These are phyloP conservation scores for Tyria jacobaeae DNA, from an alignment of 2,888 invertebrate species.

Conservation along the genomic window DNA sequence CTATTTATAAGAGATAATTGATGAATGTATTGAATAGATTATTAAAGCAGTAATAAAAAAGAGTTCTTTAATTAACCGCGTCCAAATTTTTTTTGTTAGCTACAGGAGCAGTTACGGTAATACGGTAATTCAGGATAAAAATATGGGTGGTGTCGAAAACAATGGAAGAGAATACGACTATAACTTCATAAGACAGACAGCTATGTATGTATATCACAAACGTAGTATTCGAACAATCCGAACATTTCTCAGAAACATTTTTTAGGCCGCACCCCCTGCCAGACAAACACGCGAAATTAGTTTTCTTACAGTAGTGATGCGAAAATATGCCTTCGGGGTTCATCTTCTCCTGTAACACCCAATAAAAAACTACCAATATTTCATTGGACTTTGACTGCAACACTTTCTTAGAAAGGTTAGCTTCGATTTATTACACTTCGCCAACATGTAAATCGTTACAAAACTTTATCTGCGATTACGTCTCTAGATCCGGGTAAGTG, in stretches of 20 bases:
- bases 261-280: slow-evolving; percentile 53
- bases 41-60: neutral
- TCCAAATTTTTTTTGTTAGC: neutral
- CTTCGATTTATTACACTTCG: neutral
- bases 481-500: too few species aligned
- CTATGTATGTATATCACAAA: slow-evolving; percentile 45
- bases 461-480: too few species aligned
- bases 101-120: neutral
- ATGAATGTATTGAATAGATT: too few species aligned
- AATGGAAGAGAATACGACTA: neutral
- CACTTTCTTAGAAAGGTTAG: slow-evolving; percentile 9
- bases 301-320: slow-evolving; percentile 60
- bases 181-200: slow-evolving; percentile 20
- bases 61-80: neutral
- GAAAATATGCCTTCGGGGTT: slow-evolving; percentile 54
- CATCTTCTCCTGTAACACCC: slow-evolving; percentile 54
- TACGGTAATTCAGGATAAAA: neutral
- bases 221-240: slow-evolving; percentile 40
- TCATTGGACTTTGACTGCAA: slow-evolving; percentile 38
- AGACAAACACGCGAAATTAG: slow-evolving; percentile 67
- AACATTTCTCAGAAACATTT: slow-evolving; percentile 49
- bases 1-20: neutral
- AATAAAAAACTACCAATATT: slow-evolving; percentile 52
- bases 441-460: too few species aligned
- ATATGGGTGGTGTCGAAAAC: slow-evolving; percentile 5